Percentiles rank a stretch among this genome's conserved stretches.
Conservation (phyloP, 2,797 vertebrate genomes). For the Siniperca obscura region DNA sequence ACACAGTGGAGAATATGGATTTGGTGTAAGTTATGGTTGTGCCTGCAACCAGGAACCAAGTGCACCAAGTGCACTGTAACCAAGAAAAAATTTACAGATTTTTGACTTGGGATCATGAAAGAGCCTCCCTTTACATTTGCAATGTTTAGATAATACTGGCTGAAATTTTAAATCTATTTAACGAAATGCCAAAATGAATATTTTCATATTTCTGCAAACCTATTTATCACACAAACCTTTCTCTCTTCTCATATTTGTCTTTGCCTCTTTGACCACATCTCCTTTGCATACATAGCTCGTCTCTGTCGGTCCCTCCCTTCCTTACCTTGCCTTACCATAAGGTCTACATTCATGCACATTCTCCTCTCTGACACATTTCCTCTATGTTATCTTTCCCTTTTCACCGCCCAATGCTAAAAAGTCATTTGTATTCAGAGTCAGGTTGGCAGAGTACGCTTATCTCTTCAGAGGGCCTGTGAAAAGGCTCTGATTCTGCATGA, state of each 20-base stretch:
- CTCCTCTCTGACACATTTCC: constrained; percentile 56
- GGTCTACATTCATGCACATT: constrained; percentile 34
- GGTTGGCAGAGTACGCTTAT: constrained; percentile 68
- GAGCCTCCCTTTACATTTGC: constrained; percentile 4
- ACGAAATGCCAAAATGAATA: constrained; percentile 41
- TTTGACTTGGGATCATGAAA: not conserved
- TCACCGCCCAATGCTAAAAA: constrained; percentile 73
- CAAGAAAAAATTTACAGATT: not conserved
- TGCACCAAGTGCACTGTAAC: not conserved
- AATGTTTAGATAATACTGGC: constrained; percentile 16
- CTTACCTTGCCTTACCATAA: constrained; percentile 14
- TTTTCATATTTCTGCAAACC: not conserved
- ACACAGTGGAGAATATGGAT: not conserved
- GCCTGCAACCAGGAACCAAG: not conserved
- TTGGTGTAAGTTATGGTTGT: not conserved
- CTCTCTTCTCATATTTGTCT: constrained; percentile 13
- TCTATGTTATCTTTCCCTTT: constrained; percentile 63
- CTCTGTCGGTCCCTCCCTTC: not conserved
- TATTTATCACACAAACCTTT: constrained; percentile 14
- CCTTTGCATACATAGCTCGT: not conserved
- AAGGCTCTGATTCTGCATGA: constrained; percentile 62
- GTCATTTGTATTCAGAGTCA: constrained; percentile 75
- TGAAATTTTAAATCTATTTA: constrained; percentile 19
- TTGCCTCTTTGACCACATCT: constrained; percentile 10
- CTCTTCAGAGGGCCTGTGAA: constrained; percentile 71